Percentiles rank a stretch among this genome's conserved stretches.
Evolutionary conservation across 2,888 invertebrate genomes (phyloP).

Genomic region (Onthophagus sagittarius): DNA sequence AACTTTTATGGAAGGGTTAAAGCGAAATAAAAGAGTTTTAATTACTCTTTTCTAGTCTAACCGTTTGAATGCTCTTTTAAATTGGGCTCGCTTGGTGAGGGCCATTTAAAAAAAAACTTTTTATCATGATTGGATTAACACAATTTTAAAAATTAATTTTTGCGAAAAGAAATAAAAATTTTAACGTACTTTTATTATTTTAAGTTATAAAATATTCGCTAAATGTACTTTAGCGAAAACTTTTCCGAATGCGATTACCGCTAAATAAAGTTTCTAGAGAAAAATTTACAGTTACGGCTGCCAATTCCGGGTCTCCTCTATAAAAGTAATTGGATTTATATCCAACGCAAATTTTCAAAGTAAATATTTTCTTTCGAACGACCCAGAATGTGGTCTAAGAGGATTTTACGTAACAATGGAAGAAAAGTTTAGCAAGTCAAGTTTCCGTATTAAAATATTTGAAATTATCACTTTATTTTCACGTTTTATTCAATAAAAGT

Average conservation of each 20-base stretch:
- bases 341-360: neutral
- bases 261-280: neutral
- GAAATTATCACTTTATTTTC: too few species aligned
- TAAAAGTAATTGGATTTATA: conserved; percentile 7
- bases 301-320: neutral
- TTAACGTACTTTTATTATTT: neutral
- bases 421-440: neutral
- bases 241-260: neutral
- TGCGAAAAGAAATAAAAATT: neutral
- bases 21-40: neutral
- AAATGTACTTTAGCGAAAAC: neutral
- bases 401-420: neutral
- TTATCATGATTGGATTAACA: neutral
- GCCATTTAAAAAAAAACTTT: neutral
- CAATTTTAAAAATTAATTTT: neutral
- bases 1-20: neutral
- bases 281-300: neutral
- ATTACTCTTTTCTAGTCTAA: neutral
- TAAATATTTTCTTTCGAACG: conserved; percentile 2
- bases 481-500: too few species aligned
- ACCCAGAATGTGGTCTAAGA: neutral
- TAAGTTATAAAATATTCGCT: too few species aligned
- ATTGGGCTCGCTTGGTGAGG: neutral
- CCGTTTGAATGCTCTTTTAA: neutral
- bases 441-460: too few species aligned